Evolutionary conservation across 2,888 invertebrate species (phyloP).

Genomic region (Dryomyza anilis): DNA sequence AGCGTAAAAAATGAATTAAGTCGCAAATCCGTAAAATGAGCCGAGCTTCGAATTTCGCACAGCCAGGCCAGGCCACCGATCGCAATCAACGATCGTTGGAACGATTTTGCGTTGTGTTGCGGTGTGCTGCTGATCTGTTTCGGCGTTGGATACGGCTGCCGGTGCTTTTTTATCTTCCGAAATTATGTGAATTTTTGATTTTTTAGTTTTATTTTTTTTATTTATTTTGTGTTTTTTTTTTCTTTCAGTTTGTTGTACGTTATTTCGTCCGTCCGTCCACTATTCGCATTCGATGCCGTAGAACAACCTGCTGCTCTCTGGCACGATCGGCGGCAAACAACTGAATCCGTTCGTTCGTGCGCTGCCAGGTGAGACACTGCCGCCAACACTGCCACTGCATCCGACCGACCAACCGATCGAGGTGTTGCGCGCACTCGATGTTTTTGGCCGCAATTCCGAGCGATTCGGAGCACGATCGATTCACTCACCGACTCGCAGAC

Average conservation of each 20-base stretch:
- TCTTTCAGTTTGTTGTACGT: not conserved
- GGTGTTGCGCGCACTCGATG: conserved; percentile 1
- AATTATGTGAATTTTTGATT: not conserved
- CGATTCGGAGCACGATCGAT: conserved; percentile 8
- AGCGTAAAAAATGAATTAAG: conserved; percentile 43
- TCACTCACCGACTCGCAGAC: conserved; percentile 2
- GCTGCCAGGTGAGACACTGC: not conserved
- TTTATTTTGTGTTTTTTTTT: not conserved
- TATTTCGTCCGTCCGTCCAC: not conserved
- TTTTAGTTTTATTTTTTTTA: not conserved
- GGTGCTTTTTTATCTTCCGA: not conserved
- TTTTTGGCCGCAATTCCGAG: conserved; percentile 14
- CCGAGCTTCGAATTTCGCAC: conserved; percentile 1
- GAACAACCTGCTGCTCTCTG: conserved; percentile 20
- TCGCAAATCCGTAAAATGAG: conserved; percentile 13
- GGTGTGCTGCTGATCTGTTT: not conserved
- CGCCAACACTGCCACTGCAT: not conserved
- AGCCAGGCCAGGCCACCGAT: not conserved
- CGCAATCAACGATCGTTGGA: not conserved
- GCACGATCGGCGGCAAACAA: conserved; percentile 24
- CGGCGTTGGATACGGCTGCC: not conserved
- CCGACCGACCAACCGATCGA: not conserved
- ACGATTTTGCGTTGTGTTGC: not conserved
- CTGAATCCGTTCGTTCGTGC: too few relatives aligned
- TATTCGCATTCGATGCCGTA: not conserved